Evolutionary conservation across 2,888 invertebrate species (phyloP).

Genomic region (Cephus spinipes): DNA sequence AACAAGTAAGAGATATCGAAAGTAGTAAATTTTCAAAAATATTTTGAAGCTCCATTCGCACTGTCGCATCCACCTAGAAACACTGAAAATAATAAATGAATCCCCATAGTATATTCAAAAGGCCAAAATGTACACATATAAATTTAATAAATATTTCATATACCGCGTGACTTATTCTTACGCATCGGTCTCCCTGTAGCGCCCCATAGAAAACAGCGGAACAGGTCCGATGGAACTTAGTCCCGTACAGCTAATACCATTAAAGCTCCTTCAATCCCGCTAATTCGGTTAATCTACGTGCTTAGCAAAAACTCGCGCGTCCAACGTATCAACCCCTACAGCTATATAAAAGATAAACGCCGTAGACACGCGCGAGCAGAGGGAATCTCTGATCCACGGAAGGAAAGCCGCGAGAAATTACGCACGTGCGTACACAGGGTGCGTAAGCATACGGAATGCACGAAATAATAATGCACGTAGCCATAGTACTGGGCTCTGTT

Average conservation of each 20-base stretch:
- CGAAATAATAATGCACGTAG: background rate
- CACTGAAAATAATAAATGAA: background rate
- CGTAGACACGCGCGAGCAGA: background rate
- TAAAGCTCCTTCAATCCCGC: background rate
- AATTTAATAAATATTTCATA: background rate
- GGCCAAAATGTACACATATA: background rate
- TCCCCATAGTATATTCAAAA: background rate
- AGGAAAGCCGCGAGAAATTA: background rate
- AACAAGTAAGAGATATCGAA: background rate
- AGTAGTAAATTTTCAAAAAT: background rate
- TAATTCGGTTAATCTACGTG: background rate
- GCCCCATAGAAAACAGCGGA: background rate
- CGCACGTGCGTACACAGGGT: slow-evolving; percentile 6
- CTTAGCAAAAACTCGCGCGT: background rate
- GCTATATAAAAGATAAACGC: background rate
- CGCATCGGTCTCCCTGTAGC: no score
- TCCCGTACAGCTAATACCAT: background rate
- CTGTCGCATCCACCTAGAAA: background rate
- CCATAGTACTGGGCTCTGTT: background rate
- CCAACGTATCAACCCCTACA: background rate
- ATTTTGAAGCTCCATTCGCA: background rate
- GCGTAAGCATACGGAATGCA: slow-evolving; percentile 6
- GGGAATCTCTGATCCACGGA: background rate
- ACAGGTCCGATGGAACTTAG: background rate
- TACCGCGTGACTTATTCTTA: no score